A percentile compares a stretch with the other conserved stretches of the same genome.
These are phyloP conservation scores for Drosophila formosana DNA, from an alignment of 2,888 invertebrate genomes.

Conservation along the genomic window DNA sequence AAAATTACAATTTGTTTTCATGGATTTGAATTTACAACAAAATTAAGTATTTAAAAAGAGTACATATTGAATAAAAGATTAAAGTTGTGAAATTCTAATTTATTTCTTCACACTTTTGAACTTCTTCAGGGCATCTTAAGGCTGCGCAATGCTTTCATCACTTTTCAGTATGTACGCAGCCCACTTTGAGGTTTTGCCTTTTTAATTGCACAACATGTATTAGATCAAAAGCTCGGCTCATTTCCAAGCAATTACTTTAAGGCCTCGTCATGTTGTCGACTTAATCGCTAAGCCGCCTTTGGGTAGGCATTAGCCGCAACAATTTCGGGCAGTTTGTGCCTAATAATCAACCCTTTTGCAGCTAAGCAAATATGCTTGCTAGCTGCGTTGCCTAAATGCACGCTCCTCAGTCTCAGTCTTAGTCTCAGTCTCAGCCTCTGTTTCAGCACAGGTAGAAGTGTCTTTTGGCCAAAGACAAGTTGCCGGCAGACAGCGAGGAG, in stretches of 20 bases:
- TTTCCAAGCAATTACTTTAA: slow-evolving; percentile 65
- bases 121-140: background rate
- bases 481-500: slow-evolving; percentile 35
- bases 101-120: background rate
- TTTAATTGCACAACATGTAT: slow-evolving; percentile 49
- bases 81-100: background rate
- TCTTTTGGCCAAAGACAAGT: slow-evolving; percentile 8
- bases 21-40: too few relatives aligned
- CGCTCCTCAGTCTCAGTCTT: slow-evolving; percentile 22
- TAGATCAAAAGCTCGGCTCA: slow-evolving; percentile 59
- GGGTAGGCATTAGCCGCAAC: slow-evolving; percentile 58
- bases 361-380: slow-evolving; percentile 59
- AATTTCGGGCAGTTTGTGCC: slow-evolving; percentile 40
- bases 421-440: slow-evolving; percentile 10
- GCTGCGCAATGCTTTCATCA: slow-evolving; percentile 1
- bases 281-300: slow-evolving; percentile 67
- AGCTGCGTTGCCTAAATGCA: slow-evolving; percentile 43
- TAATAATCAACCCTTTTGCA: slow-evolving; percentile 67
- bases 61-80: background rate
- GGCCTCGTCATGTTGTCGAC: slow-evolving; percentile 45
- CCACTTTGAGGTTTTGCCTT: slow-evolving; percentile 25
- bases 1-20: too few relatives aligned
- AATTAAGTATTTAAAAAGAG: background rate
- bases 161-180: background rate
- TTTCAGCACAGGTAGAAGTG: slow-evolving; percentile 31